A percentile compares a stretch with the other conserved stretches of the same genome.
Conservation (phyloP, 2,888 invertebrate genomes). For the Eupelmus urozonus region DNA sequence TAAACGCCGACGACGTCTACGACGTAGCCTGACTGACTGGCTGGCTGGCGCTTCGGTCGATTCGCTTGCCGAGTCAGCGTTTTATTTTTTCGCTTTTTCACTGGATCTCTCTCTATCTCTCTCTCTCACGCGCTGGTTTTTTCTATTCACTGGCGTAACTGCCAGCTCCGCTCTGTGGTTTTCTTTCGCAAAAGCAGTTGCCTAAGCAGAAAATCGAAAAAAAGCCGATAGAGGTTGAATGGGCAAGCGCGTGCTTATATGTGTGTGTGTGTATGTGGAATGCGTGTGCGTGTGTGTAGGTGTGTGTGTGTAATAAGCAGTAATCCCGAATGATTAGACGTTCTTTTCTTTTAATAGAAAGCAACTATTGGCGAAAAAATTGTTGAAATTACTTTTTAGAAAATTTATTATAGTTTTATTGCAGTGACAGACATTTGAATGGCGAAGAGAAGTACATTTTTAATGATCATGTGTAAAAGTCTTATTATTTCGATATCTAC, state of each 20-base stretch:
- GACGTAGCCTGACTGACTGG: not conserved
- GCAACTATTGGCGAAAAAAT: slow-evolving; percentile 4
- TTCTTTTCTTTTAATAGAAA: slow-evolving; percentile 13
- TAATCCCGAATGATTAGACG: slow-evolving; percentile 18
- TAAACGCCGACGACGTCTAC: slow-evolving; percentile 42
- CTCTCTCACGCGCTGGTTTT: not conserved
- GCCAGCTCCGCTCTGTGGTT: slow-evolving; percentile 37
- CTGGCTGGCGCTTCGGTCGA: slow-evolving; percentile 13
- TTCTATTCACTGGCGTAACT: slow-evolving; percentile 26
- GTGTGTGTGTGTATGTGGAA: not conserved
- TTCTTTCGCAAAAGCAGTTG: slow-evolving; percentile 43
- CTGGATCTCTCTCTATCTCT: slow-evolving; percentile 4
- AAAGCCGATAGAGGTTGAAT: not conserved
- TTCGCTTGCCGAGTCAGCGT: slow-evolving; percentile 45
- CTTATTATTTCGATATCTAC: too few relatives aligned
- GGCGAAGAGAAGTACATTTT: too few relatives aligned
- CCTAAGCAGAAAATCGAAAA: slow-evolving; percentile 57
- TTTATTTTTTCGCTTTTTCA: slow-evolving; percentile 19
- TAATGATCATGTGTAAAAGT: too few relatives aligned
- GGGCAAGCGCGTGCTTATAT: not conserved
- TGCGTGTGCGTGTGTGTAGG: not conserved
- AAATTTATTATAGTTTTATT: too few relatives aligned
- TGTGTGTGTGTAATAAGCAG: not conserved
- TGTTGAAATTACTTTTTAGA: not conserved
- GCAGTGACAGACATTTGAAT: too few relatives aligned